phyloP scores from a whole-genome alignment of 1,140 invertebrate species.

The Oscheius sp. region DNA sequence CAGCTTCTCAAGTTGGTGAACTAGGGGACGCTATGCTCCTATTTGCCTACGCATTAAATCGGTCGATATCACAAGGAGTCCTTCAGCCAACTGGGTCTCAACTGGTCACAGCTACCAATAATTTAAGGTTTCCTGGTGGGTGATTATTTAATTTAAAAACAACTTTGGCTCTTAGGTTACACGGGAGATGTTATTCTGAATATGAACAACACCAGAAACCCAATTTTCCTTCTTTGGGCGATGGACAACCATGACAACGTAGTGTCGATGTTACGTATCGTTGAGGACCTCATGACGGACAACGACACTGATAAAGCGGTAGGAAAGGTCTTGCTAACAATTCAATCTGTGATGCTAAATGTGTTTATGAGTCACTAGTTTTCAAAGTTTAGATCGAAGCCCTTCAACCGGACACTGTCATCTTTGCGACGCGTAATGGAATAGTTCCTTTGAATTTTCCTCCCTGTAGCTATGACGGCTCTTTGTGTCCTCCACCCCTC shows the following conservation, averaged over 20 bases:
- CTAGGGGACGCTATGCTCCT: slow-evolving; percentile 7
- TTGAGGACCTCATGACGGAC: not conserved
- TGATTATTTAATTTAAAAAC: not conserved
- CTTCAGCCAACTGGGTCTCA: not conserved
- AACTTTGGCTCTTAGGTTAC: too few species aligned
- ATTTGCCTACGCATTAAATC: not conserved
- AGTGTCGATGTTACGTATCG: not conserved
- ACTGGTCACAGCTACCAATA: not conserved
- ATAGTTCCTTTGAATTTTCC: slow-evolving; percentile 21
- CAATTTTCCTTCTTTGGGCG: slow-evolving; percentile 20
- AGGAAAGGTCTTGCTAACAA: not conserved
- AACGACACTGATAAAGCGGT: not conserved
- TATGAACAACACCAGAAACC: slow-evolving; percentile 21
- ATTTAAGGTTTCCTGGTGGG: too few species aligned
- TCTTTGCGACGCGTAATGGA: slow-evolving; percentile 15
- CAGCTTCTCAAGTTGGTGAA: not conserved
- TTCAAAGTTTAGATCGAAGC: slow-evolving; percentile 16
- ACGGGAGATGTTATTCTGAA: slow-evolving; percentile 24
- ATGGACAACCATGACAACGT: slow-evolving; percentile 17
- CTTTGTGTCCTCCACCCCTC: slow-evolving; percentile 15
- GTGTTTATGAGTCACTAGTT: too few species aligned
- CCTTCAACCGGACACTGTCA: slow-evolving; percentile 14
- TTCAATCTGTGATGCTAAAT: not conserved
- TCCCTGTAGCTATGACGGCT: slow-evolving; percentile 13
- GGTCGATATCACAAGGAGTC: not conserved